Conservation (phyloP, 2,113 vertebrate genomes). For the Typhlomys cinereus region DNA sequence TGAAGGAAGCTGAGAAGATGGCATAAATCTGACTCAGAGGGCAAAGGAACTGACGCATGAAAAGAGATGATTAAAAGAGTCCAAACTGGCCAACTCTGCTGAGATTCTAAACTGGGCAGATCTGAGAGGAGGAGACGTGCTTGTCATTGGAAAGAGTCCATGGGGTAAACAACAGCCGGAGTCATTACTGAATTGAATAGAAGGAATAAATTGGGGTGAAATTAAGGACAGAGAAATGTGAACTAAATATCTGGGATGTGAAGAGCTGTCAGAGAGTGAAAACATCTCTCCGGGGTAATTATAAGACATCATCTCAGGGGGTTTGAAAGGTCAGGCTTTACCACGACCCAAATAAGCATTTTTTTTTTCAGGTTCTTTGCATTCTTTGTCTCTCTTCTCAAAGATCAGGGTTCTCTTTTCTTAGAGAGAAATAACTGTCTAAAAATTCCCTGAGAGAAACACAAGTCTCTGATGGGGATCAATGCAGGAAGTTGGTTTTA, state of each 20-base stretch:
- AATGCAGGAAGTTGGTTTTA: background rate
- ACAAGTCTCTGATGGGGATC: background rate
- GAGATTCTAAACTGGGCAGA: too few species aligned
- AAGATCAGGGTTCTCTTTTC: background rate
- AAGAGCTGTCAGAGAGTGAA: background rate
- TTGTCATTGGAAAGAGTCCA: slow-evolving; percentile 24
- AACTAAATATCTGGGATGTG: background rate
- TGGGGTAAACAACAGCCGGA: slow-evolving; percentile 45
- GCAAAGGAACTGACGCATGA: background rate
- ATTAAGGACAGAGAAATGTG: slow-evolving; percentile 60
- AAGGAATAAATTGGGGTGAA: slow-evolving; percentile 42
- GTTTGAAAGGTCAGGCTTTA: background rate
- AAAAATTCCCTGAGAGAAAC: background rate
- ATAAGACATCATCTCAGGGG: background rate
- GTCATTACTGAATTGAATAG: slow-evolving; percentile 29
- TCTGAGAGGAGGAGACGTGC: background rate
- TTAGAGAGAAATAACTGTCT: background rate
- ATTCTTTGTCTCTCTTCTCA: background rate
- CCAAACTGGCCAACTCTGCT: background rate
- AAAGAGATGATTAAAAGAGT: slow-evolving; percentile 39
- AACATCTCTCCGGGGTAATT: background rate
- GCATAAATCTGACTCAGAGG: background rate
- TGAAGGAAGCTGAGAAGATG: slow-evolving; percentile 16
- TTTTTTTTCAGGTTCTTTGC: background rate
- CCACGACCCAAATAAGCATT: background rate